These are phyloP conservation scores for Colletes collaris DNA, from an alignment of 2,888 invertebrate genomes.

Conservation along the genomic window DNA sequence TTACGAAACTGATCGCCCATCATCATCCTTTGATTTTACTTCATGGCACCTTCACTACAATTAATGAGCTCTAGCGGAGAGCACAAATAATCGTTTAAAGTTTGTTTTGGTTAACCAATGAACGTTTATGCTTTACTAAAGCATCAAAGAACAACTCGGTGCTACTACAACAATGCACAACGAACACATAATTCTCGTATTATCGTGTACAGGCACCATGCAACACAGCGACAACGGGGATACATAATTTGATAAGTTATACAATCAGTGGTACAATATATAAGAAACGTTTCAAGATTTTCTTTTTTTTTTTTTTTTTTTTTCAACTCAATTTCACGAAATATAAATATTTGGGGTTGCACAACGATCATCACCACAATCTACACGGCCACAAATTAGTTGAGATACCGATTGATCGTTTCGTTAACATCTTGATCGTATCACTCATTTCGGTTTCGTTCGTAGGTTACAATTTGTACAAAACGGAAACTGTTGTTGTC, in stretches of 20 bases:
- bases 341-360: constrained; percentile 4
- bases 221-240: constrained; percentile 12
- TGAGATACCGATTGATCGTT: constrained; percentile 26
- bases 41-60: constrained; percentile 74
- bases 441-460: constrained; percentile 8
- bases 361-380: constrained; percentile 18
- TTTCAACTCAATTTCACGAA: constrained; percentile 2
- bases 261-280: constrained; percentile 8
- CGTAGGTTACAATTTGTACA: constrained; percentile 34
- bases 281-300: neutral
- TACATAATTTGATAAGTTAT: constrained; percentile 26
- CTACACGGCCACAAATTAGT: constrained; percentile 30
- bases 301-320: neutral
- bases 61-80: constrained; percentile 43
- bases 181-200: constrained; percentile 29
- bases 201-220: constrained; percentile 15
- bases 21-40: constrained; percentile 88
- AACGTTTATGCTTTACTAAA: constrained; percentile 13
- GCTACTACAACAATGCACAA: constrained; percentile 23
- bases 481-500: constrained; percentile 5
- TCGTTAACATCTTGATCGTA: constrained; percentile 35
- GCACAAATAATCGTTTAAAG: constrained; percentile 29
- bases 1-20: constrained; percentile 94
- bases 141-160: constrained; percentile 31
- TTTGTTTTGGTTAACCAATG: neutral